Evolutionary conservation across 2,797 vertebrate species (phyloP), one percentile per base, ranked within the genome.

Genomic region (Lacerta bilineata): DNA sequence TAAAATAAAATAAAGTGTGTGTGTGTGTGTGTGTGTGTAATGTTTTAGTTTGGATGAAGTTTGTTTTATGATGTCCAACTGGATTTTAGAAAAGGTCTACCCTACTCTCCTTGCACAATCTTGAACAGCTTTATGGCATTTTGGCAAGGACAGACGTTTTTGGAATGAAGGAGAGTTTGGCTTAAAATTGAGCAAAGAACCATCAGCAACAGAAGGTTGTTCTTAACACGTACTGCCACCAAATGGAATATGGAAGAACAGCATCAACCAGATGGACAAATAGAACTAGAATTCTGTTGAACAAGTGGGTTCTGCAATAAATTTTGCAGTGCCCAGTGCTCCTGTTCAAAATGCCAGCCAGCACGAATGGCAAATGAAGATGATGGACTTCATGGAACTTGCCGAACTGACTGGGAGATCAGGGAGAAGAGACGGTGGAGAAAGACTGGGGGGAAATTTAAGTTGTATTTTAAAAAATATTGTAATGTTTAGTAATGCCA

Each of bases 141-240:
- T 90, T 89, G 36, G 11, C 29, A 88, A 39, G 10, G 61, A 76
- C 91, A 85, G 79, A 87, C 75, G 81, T 1, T 27, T 89, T 69
- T 89, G n/a, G 91, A 27, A 89, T 43, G n/a, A 93, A 88, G 0
- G 0, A 88, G 80, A 85, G n/a, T 4, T 85, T 27, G 88, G 72
- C 88, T 69, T 83, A 3, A 90, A 83, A 88, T 5, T 59, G 84
- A 5, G 66, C 5, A 88, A 6, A 41, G 0, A 77, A 76, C 25
- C 2, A 82, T 83, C 10, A 39, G 8, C 74, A 17, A 80, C 91
- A 88, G 25, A 27, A 6, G 15, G n/a, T 43, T 95, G 94, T 79
- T 94, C 92, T 94, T 96, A 94, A 91, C 85, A 0, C 84, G 83
- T 90, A 95, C 95, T 96, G 97, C 97, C 97, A 95, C 96, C 96